Evolutionary conservation across 2,888 invertebrate genomes (phyloP), one percentile per base, ranked within the genome.

Genomic region (Dexiosoma caninum): DNA sequence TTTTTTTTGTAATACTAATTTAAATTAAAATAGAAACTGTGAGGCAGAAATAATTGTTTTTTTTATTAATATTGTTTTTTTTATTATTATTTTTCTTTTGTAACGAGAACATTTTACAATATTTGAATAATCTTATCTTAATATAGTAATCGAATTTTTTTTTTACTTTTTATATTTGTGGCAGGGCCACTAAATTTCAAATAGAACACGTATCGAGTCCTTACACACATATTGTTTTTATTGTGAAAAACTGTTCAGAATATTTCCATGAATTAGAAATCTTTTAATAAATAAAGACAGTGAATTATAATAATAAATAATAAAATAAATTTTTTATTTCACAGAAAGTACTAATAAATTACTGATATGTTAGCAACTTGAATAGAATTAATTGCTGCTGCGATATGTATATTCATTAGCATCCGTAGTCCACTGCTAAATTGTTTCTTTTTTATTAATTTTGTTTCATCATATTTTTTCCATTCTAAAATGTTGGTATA

Each of bases 121-220:
- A 78, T 75, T 71, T 67, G 35, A 66, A 64, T 59, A 71, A 75
- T 62, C 19, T 67, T 71, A 44, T 53, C 66, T 30, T 71, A 75
- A 27, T 51, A 59, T 32, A 66, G 4, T 60, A 19, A 53, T 19
- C 37, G 62, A 44, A 21, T 23, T 70, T 7, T 49, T 66, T 82
- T 69, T 74, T 70, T 80, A 59, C 64, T 74, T 77, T 82, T 83
- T 78, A 53, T 71, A 77, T 57, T 79, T 75, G 46, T 82, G 83
- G 83, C 83, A 83, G 82, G 75, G 79, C 81, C 79, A 83, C 77
- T 74, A 59, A 55, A 27, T 27, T 27, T 27, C 27, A 27, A 53
- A 10, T 46, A 46, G 23, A 70, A 59, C 4, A 6, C 59, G n/a
- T 40, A 37, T 55, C 59, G 16, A 37, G 49, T 62, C 7, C 5